Base-by-base conservation (phyloP, 2,888 invertebrate genomes). In the Pherbina coryleti region DNA sequence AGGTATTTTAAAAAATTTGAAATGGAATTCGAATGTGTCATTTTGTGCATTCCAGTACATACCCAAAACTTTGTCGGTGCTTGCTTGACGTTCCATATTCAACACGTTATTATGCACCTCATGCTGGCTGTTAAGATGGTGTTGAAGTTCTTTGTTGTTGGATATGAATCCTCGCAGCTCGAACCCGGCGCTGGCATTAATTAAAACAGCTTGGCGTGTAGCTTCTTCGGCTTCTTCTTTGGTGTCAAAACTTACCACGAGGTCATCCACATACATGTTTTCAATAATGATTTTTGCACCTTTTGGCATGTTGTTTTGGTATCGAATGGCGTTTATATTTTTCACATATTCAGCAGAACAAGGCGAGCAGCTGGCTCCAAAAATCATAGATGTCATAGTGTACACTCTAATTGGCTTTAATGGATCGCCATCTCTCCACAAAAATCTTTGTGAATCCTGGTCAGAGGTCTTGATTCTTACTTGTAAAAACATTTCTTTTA, bases 311-410 rank as follows among this genome's bases (percentile, higher is more conserved):
- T 25, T 4, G 25, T 14, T 7, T 31, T 8, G 55, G 53, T 78
- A 81, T n/a, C 78, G 64, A 7, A 25, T 17, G 0, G 84, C 84
- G 34, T 85, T 86, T 3, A 76, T 51, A 60, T 86, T 84, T 76
- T 85, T 86, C 3, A 86, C 78, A 55, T 83, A 82, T 44, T 82
- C 79, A 0, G 85, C 86, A n/a, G 81, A 83, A 73, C 82, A 83
- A 0, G 84, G 85, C 7, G 84, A 85, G 14, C 79, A 78, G n/a
- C n/a, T n/a, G n/a, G n/a, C n/a, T n/a, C n/a, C n/a, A n/a, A n/a
- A n/a, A n/a, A n/a, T n/a, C n/a, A n/a, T n/a, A n/a, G n/a, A n/a
- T n/a, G n/a, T n/a, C n/a, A n/a, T n/a, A n/a, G n/a, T n/a, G 3
- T 62, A 37, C n/a, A 78, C 75, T 9, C 80, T 78, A 74, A 81